These are phyloP conservation scores for Stenopsyche tienmushanensis DNA, from an alignment of 1,140 invertebrate genomes.

Conservation along the genomic window DNA sequence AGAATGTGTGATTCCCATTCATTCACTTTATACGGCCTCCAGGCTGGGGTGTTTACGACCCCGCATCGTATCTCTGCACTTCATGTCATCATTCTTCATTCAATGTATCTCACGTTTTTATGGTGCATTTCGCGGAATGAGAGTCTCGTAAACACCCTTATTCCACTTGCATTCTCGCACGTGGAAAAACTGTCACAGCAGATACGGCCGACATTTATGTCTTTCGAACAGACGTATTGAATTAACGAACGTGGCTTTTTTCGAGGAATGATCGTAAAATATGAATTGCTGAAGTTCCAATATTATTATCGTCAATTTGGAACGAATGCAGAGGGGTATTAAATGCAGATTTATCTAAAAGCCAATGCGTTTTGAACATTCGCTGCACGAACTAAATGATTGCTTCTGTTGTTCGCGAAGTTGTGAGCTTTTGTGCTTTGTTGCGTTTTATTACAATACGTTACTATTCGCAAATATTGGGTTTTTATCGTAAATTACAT, in stretches of 20 bases:
- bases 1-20: no score
- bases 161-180: not conserved
- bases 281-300: not conserved
- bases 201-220: not conserved
- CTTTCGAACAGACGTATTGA: not conserved
- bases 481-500: no score
- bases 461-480: no score
- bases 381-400: not conserved
- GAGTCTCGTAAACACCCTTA: conserved; percentile 16
- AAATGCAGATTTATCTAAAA: not conserved
- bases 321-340: no score
- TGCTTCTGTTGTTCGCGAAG: no score
- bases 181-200: conserved; percentile 1
- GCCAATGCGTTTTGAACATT: not conserved
- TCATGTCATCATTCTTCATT: conserved; percentile 6
- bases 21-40: no score
- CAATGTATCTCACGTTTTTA: conserved; percentile 1
- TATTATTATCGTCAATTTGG: not conserved
- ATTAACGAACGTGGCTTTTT: conserved; percentile 1
- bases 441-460: no score
- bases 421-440: no score
- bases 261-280: no score
- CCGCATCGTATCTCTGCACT: conserved; percentile 9
- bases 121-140: conserved; percentile 18
- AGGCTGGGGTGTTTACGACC: no score